These are phyloP conservation scores for Tetraneura akinire DNA, from an alignment of 1,140 invertebrate genomes.

Conservation along the genomic window DNA sequence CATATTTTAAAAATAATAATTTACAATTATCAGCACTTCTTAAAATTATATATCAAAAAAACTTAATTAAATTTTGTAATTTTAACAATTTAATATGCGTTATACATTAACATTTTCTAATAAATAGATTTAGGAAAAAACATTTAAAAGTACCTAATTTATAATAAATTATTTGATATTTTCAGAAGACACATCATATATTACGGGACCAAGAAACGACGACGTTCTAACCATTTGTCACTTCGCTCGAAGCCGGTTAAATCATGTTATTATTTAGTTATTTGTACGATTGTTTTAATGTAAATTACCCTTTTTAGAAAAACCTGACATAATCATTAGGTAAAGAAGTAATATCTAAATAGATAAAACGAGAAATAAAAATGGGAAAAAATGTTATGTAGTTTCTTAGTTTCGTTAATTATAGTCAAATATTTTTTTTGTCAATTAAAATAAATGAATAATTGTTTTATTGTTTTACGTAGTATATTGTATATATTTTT, in stretches of 20 bases:
- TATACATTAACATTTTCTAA: too few relatives aligned
- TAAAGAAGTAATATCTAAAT: conserved; percentile 4
- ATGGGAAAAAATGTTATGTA: conserved; percentile 23
- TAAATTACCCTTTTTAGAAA: conserved; percentile 30
- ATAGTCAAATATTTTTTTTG: conserved; percentile 38
- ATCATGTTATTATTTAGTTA: conserved; percentile 36
- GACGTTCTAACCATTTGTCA: conserved; percentile 1
- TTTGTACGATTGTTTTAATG: background rate
- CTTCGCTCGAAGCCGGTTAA: background rate
- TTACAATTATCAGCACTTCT: too few relatives aligned
- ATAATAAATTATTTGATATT: too few relatives aligned
- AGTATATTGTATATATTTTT: background rate
- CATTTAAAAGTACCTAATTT: too few relatives aligned
- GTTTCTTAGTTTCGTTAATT: conserved; percentile 34
- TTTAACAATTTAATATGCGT: too few relatives aligned
- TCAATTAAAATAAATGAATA: conserved; percentile 41
- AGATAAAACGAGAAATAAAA: conserved; percentile 6
- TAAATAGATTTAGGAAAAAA: too few relatives aligned
- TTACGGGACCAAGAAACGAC: conserved; percentile 38
- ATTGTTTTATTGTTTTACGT: conserved; percentile 35
- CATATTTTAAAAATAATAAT: too few relatives aligned
- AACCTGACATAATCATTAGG: background rate
- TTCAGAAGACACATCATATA: conserved; percentile 9
- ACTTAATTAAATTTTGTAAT: too few relatives aligned
- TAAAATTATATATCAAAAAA: too few relatives aligned